Conservation (phyloP, 2,797 vertebrate species). For the Acanthurus lineatus region DNA sequence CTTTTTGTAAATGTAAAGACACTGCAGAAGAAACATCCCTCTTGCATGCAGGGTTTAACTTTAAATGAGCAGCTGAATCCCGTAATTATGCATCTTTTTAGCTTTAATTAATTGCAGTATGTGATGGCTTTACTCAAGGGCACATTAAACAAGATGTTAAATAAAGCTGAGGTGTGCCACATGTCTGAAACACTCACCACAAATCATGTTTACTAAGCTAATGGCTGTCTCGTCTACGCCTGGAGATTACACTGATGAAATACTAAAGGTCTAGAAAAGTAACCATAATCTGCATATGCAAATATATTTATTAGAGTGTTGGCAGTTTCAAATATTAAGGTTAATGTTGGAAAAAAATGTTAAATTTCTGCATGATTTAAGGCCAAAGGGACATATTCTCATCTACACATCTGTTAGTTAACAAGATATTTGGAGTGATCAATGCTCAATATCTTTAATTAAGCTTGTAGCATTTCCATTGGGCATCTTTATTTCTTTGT, state of each 20-base stretch:
- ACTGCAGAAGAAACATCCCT: not conserved
- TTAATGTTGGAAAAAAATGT: no score
- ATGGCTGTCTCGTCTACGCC: slow-evolving; percentile 6
- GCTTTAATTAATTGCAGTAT: slow-evolving; percentile 1
- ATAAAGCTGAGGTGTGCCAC: slow-evolving; percentile 13
- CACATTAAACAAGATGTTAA: slow-evolving; percentile 23
- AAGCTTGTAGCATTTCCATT: no score
- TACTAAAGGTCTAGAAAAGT: slow-evolving; percentile 8
- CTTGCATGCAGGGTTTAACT: not conserved
- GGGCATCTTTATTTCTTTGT: no score
- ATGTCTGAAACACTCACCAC: slow-evolving; percentile 34
- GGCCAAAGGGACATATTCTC: no score
- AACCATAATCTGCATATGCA: not conserved
- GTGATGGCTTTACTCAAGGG: slow-evolving; percentile 18
- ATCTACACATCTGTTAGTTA: no score
- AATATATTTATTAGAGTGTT: not conserved
- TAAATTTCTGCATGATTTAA: not conserved
- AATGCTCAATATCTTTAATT: no score
- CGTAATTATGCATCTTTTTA: not conserved
- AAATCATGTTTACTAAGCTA: slow-evolving; percentile 18
- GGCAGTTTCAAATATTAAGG: not conserved
- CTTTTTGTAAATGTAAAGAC: not conserved
- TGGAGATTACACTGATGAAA: slow-evolving; percentile 22
- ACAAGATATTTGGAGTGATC: no score
- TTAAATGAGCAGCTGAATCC: not conserved